Percentiles rank a stretch among this genome's conserved stretches.
phyloP scores from a whole-genome alignment of 2,888 invertebrate species.

The Polietes domitor region DNA sequence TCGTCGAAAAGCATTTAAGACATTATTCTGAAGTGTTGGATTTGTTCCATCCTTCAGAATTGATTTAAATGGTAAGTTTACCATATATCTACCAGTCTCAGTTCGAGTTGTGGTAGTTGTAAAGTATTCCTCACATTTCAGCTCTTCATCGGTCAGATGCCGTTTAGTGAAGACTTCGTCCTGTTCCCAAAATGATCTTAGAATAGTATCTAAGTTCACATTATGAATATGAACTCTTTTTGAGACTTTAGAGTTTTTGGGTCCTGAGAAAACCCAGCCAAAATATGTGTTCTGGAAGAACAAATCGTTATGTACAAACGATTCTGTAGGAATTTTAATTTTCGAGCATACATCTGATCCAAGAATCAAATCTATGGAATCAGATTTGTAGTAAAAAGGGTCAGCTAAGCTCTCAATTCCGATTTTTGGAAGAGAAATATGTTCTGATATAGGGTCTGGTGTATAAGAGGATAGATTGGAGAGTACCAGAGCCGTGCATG shows the following conservation, averaged over 20 bases:
- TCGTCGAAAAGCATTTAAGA: slow-evolving; percentile 27
- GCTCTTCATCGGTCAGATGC: slow-evolving; percentile 2
- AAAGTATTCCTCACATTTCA: slow-evolving; percentile 41
- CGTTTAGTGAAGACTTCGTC: slow-evolving; percentile 16
- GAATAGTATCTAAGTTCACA: slow-evolving; percentile 34
- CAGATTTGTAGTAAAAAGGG: slow-evolving; percentile 28
- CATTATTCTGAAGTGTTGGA: slow-evolving; percentile 6
- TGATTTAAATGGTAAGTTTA: slow-evolving; percentile 46
- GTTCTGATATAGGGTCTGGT: background rate
- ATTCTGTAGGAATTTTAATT: slow-evolving; percentile 32
- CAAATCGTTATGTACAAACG: slow-evolving; percentile 37
- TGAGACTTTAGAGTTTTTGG: background rate
- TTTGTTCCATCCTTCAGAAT: background rate
- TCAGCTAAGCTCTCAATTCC: slow-evolving; percentile 2
- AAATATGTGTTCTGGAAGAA: slow-evolving; percentile 53
- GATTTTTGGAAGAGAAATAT: slow-evolving; percentile 4
- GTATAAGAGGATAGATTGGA: slow-evolving; percentile 26
- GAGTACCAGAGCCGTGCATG: slow-evolving; percentile 33
- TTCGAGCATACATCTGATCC: slow-evolving; percentile 33
- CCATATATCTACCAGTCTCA: slow-evolving; percentile 39
- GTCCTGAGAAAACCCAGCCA: slow-evolving; percentile 53
- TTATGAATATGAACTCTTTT: slow-evolving; percentile 33
- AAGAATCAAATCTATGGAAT: slow-evolving; percentile 48
- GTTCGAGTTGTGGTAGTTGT: slow-evolving; percentile 5
- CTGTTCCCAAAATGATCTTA: slow-evolving; percentile 49